These are phyloP conservation scores for Holothuria leucospilota DNA, from an alignment of 53 echinoderm and acorn worm genomes.

Conservation along the genomic window DNA sequence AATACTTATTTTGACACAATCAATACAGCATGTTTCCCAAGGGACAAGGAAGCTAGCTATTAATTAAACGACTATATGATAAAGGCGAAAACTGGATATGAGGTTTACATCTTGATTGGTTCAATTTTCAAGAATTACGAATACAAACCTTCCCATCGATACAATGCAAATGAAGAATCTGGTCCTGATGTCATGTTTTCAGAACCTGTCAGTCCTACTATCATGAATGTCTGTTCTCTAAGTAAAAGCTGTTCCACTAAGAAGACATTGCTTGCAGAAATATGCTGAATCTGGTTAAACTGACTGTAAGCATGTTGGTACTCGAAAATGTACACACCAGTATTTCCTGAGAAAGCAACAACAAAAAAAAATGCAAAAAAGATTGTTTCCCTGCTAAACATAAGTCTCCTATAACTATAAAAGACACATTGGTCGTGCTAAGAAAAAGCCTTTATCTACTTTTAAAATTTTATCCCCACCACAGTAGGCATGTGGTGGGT, in stretches of 20 bases:
- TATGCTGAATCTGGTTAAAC: slow-evolving; percentile 58
- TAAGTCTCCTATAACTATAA: too few species aligned
- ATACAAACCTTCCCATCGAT: slow-evolving; percentile 71
- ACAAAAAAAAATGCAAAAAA: not conserved
- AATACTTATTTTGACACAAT: too few species aligned
- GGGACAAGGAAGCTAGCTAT: too few species aligned
- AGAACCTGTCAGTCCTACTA: slow-evolving; percentile 29
- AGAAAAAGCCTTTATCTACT: too few species aligned
- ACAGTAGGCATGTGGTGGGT: too few species aligned
- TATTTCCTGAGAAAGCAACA: not conserved
- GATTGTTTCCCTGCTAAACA: not conserved
- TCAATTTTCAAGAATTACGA: too few species aligned
- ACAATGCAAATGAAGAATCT: slow-evolving; percentile 43
- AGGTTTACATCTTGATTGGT: too few species aligned
- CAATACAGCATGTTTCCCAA: too few species aligned
- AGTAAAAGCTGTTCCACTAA: slow-evolving; percentile 27
- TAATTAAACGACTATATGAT: too few species aligned
- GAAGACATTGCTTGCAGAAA: slow-evolving; percentile 28
- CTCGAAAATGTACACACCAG: slow-evolving; percentile 46
- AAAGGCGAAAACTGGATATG: too few species aligned
- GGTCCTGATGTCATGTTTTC: not conserved
- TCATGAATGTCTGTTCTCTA: slow-evolving; percentile 17
- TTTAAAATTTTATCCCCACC: too few species aligned
- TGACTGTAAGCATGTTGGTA: slow-evolving; percentile 18
- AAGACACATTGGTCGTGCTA: too few species aligned